These are phyloP conservation scores for Mimumesa dahlbomi DNA, from an alignment of 2,888 invertebrate genomes.

Conservation along the genomic window DNA sequence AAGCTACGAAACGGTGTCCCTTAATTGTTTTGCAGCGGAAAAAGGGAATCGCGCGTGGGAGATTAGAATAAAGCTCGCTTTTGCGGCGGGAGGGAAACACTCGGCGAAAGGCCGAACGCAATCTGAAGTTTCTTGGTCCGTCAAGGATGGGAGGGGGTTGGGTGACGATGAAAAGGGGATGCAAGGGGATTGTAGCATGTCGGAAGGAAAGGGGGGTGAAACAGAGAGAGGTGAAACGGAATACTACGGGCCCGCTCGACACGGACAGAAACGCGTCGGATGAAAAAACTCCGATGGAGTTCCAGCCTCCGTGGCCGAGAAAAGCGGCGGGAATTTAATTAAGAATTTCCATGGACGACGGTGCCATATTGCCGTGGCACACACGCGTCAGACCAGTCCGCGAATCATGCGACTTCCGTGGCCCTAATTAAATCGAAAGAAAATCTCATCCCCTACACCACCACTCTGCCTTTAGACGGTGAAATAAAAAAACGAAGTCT, in stretches of 20 bases:
- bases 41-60: constrained; percentile 20
- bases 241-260: neutral
- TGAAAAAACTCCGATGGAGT: constrained; percentile 57
- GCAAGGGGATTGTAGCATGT: neutral
- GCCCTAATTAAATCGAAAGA: constrained; percentile 77
- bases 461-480: no score
- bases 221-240: constrained; percentile 10
- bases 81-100: constrained; percentile 33
- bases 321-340: constrained; percentile 74
- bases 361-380: constrained; percentile 69
- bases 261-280: constrained; percentile 20
- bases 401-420: constrained; percentile 40
- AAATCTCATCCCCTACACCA: no score
- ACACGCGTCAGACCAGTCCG: constrained; percentile 66
- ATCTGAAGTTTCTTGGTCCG: constrained; percentile 45
- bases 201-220: constrained; percentile 2
- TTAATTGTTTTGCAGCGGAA: constrained; percentile 56
- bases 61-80: constrained; percentile 60
- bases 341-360: constrained; percentile 71
- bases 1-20: constrained; percentile 29
- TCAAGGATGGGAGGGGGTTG: constrained; percentile 1
- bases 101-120: constrained; percentile 37
- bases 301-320: constrained; percentile 31
- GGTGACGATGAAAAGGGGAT: no score
- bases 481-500: no score